Evolutionary conservation across 2,113 vertebrate species (phyloP), one percentile per base, ranked within the genome.

Genomic region (Athene noctua): DNA sequence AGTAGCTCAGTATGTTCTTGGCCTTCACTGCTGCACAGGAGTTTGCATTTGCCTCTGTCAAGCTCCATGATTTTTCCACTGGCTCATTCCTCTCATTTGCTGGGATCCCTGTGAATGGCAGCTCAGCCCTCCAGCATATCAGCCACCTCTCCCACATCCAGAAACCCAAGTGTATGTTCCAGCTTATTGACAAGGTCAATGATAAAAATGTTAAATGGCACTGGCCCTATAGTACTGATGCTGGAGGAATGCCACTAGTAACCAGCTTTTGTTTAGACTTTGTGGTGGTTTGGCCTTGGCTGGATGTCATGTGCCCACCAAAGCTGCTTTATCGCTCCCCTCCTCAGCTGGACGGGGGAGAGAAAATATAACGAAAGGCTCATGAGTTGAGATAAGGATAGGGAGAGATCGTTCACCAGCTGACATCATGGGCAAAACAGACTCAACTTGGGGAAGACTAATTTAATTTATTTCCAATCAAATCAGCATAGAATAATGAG

Each of bases 1-100:
- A 0, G 0, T 8, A 66, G 20, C 26, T 29, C 72, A 36, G 16
- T 46, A 19, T 16, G 6, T 16, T 16, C 12, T 47, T 40, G 44
- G 59, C 57, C 82, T 73, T 67, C 63, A 30, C 36, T 61, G 40
- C 49, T 63, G 34, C 14, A 18, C 0, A 1, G 6, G 46, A 52
- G 22, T 83, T 36, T 80, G 42, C 11, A 11, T 66, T 65, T 90
- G 52, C 34, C 40, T 57, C n/a, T 57, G 36, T 86, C 86, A 54
- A 80, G 42, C 44, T 54, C 19, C 22, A 7, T 6, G 25, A 19
- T 62, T 86, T 59, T 68, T 95, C 30, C 49, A 36, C 23, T 52
- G 55, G 23, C 6, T 70, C 17, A 13, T 44, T 71, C 47, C 27
- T 79, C 32, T 72, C 2, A 0, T 93, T 91, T 67, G 38, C 54